Conservation (phyloP, 2,888 invertebrate species). For the Pristionchus exspectatus region DNA sequence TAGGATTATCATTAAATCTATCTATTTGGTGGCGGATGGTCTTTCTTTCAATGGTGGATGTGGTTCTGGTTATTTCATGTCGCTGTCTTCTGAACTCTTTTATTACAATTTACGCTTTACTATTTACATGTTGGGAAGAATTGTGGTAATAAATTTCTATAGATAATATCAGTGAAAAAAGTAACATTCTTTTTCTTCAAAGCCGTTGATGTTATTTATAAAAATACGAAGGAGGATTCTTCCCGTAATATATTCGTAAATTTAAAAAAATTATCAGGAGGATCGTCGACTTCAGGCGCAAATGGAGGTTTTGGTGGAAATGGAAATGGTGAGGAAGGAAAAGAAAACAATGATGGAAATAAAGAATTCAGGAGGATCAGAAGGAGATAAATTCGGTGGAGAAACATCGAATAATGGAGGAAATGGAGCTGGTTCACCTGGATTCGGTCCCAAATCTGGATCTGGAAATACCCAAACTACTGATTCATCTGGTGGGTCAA, state of each 20-base stretch:
- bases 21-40: slow-evolving; percentile 22
- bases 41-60: too few relatives aligned
- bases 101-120: too few relatives aligned
- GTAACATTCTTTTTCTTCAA: too few relatives aligned
- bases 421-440: slow-evolving; percentile 5
- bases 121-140: too few relatives aligned
- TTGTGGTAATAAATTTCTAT: too few relatives aligned
- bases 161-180: too few relatives aligned
- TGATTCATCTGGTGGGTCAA: slow-evolving; percentile 3
- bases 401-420: background rate
- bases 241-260: background rate
- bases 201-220: too few relatives aligned
- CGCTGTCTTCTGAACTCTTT: too few relatives aligned
- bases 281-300: background rate
- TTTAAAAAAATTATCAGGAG: background rate
- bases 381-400: slow-evolving; percentile 14
- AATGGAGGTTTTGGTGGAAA: background rate
- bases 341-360: background rate
- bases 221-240: background rate
- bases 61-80: too few relatives aligned
- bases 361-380: slow-evolving; percentile 4
- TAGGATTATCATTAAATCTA: too few relatives aligned
- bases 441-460: background rate
- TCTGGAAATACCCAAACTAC: background rate
- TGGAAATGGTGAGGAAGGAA: background rate